Conservation (phyloP, 2,797 vertebrate species). For the Rhinogobio ventralis region DNA sequence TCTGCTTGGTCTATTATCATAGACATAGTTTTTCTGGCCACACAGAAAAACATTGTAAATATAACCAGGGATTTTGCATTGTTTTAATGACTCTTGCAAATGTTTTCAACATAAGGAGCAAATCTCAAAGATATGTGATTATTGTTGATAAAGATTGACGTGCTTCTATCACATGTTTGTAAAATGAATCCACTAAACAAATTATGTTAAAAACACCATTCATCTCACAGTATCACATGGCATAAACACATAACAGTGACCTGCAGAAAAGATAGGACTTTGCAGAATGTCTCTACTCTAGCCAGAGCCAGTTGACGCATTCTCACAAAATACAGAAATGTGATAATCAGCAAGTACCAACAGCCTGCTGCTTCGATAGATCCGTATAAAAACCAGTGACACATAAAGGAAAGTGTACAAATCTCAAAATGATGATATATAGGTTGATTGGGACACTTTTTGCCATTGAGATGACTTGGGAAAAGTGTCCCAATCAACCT, state of each 20-base stretch:
- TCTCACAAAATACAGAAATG: constrained; percentile 13
- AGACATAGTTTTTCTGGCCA: background rate
- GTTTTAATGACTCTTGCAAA: constrained; percentile 7
- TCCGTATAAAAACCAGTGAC: background rate
- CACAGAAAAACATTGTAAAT: background rate
- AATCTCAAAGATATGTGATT: background rate
- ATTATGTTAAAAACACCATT: background rate
- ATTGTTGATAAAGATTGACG: background rate
- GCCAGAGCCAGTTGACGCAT: constrained; percentile 7
- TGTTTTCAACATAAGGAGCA: background rate
- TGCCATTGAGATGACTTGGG: too few species aligned
- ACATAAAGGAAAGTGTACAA: background rate
- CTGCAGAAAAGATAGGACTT: background rate
- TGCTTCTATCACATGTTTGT: background rate
- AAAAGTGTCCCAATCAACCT: too few species aligned
- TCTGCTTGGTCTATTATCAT: background rate
- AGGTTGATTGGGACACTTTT: too few species aligned
- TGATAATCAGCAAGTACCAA: constrained; percentile 10
- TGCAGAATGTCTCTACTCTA: background rate
- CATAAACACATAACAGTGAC: background rate
- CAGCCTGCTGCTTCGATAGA: background rate
- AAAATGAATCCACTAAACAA: background rate
- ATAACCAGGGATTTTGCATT: background rate
- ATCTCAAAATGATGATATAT: background rate
- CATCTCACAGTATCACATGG: background rate